phyloP scores from a whole-genome alignment of 2,113 vertebrate species.

The Chrysochloris asiatica region DNA sequence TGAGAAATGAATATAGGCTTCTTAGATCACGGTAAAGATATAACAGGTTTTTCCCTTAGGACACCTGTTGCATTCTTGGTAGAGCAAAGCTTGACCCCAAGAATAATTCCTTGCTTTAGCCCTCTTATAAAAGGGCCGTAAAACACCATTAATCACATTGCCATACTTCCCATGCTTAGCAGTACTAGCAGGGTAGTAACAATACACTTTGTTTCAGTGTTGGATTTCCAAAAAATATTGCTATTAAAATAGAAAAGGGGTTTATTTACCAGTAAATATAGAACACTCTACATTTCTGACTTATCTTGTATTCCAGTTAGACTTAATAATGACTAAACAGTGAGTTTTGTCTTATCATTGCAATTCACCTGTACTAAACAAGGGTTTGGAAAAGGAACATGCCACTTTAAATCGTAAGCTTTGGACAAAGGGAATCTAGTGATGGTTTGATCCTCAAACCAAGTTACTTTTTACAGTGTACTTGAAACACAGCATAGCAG shows the following conservation, averaged over 20 bases:
- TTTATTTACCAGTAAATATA: not conserved
- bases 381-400: not conserved
- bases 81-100: not conserved
- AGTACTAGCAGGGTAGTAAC: not conserved
- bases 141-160: not conserved
- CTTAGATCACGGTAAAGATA: not conserved
- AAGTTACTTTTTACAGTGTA: not conserved
- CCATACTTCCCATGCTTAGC: not conserved
- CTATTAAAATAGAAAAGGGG: not conserved
- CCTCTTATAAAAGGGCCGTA: not conserved
- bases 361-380: not conserved
- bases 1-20: not conserved
- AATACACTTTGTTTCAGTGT: not conserved
- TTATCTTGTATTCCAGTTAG: not conserved
- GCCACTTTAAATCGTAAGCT: not conserved
- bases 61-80: not conserved
- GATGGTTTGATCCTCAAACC: not conserved
- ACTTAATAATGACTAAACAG: not conserved
- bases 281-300: not conserved
- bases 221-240: not conserved
- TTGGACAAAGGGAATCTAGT: not conserved
- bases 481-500: not conserved
- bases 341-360: not conserved
- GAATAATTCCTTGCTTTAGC: not conserved
- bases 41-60: not conserved